These are phyloP conservation scores for Drosophila bocqueti DNA, from an alignment of 1,140 invertebrate genomes.

Conservation along the genomic window DNA sequence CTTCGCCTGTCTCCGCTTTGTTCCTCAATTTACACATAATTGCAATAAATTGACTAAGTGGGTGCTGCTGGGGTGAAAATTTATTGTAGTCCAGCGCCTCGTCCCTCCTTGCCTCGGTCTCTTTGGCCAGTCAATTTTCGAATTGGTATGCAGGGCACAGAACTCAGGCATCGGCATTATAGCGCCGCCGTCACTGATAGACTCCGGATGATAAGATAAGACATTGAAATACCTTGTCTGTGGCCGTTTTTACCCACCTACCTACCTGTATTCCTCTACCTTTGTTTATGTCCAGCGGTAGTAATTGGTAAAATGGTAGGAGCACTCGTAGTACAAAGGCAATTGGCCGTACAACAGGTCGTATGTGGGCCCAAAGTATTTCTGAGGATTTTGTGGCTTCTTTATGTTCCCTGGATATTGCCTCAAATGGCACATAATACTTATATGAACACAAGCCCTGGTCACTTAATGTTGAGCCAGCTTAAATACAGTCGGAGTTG, in stretches of 20 bases:
- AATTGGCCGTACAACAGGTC: conserved; percentile 66
- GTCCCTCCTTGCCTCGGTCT: background rate
- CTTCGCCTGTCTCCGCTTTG: conserved; percentile 66
- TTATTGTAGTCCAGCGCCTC: conserved; percentile 36
- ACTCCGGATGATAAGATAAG: conserved; percentile 69
- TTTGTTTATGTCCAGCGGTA: conserved; percentile 28
- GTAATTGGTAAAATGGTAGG: conserved; percentile 36
- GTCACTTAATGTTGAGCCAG: conserved; percentile 30
- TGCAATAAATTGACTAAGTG: conserved; percentile 76
- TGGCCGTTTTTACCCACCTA: background rate
- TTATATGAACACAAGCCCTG: conserved; percentile 21
- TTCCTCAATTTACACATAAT: conserved; percentile 81
- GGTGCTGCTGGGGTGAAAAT: conserved; percentile 37
- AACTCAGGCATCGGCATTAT: conserved; percentile 5
- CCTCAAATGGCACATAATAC: conserved; percentile 46
- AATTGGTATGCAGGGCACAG: conserved; percentile 44
- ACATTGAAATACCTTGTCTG: conserved; percentile 30
- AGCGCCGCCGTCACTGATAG: conserved; percentile 38
- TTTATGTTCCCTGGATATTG: conserved; percentile 33
- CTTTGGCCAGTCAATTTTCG: conserved; percentile 20
- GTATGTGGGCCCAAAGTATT: conserved; percentile 57
- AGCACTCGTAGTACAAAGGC: conserved; percentile 13
- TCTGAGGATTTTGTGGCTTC: conserved; percentile 41
- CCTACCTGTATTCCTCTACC: conserved; percentile 7
- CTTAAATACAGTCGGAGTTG: background rate